phyloP scores from a whole-genome alignment of 2,888 invertebrate genomes.

The Autographa pulchrina region DNA sequence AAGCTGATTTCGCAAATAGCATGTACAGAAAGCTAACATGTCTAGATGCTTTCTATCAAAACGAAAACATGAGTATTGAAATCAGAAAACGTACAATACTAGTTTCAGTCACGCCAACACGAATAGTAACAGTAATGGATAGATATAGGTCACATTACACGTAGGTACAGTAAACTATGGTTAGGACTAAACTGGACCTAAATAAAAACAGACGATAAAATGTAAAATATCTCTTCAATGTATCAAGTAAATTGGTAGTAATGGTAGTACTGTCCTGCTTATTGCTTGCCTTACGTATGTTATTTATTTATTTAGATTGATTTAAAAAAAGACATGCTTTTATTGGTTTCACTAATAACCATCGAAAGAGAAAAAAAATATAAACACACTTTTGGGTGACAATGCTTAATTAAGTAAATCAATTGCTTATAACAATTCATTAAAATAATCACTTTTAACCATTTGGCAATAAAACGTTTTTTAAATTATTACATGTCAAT shows the following conservation, averaged over 20 bases:
- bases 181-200: conserved; percentile 2
- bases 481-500: no score
- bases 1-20: neutral
- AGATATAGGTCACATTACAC: neutral
- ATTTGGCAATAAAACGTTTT: no score
- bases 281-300: neutral
- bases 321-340: no score
- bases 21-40: neutral
- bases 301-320: no score
- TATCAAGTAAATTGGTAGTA: neutral
- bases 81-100: neutral
- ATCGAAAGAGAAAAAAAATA: no score
- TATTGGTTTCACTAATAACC: no score
- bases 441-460: no score
- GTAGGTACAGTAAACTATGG: neutral
- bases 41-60: neutral
- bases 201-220: conserved; percentile 1
- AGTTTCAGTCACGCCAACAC: neutral
- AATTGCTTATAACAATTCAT: no score
- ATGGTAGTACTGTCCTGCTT: neutral
- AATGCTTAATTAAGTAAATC: no score
- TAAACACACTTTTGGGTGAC: no score
- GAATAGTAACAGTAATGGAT: neutral
- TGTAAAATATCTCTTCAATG: neutral
- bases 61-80: neutral